Conservation (phyloP, 2,797 vertebrate genomes). For the Poeciliopsis infans region DNA sequence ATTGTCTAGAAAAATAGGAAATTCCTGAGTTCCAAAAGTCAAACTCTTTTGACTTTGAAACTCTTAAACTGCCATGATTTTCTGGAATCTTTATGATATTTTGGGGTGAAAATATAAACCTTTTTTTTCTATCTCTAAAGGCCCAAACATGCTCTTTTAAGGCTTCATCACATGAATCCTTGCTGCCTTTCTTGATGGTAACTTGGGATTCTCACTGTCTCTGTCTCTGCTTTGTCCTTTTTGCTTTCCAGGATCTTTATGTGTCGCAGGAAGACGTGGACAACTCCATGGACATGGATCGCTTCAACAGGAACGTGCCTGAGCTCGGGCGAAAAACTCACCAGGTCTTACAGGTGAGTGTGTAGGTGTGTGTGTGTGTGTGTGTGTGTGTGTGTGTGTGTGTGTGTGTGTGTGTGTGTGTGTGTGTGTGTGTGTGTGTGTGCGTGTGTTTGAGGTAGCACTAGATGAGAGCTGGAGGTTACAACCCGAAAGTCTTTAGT, state of each 20-base stretch:
- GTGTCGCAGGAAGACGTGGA: constrained; percentile 65
- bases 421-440: constrained; percentile 70
- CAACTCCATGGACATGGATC: constrained; percentile 82
- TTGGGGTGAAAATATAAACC: no score
- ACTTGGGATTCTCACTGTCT: constrained; percentile 7
- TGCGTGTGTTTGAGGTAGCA: neutral
- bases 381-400: constrained; percentile 39
- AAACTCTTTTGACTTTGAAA: no score
- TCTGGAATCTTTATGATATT: no score
- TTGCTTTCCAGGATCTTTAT: constrained; percentile 75
- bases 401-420: constrained; percentile 62
- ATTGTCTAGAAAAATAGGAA: no score
- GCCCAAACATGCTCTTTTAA: no score
- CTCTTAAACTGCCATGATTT: no score
- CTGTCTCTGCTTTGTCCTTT: constrained; percentile 13
- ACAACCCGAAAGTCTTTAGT: neutral
- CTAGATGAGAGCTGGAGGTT: neutral
- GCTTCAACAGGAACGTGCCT: constrained; percentile 74
- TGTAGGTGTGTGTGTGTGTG: constrained; percentile 72
- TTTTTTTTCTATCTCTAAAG: no score
- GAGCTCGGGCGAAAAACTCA: constrained; percentile 75
- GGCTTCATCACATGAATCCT: no score
- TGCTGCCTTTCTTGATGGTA: neutral
- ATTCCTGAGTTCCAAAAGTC: no score
- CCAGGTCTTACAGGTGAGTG: constrained; percentile 86